These are phyloP conservation scores for Acleris holmiana DNA, from an alignment of 2,888 invertebrate genomes.

Conservation along the genomic window DNA sequence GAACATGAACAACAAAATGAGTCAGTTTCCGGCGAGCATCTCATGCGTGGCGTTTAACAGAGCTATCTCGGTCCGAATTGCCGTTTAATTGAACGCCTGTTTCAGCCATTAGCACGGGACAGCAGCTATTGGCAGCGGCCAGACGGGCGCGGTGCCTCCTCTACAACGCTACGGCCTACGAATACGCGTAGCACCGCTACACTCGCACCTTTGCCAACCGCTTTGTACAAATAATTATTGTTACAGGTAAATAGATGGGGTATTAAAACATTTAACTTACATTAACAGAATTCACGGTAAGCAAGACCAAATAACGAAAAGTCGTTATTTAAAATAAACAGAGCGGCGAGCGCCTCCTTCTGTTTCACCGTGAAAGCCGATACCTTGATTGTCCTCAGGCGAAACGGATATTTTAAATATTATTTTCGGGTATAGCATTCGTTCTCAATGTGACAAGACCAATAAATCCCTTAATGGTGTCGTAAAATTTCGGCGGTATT, in stretches of 20 bases:
- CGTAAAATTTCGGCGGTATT: constrained; percentile 82
- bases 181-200: constrained; percentile 22
- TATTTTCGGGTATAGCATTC: constrained; percentile 70
- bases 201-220: neutral
- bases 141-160: constrained; percentile 48
- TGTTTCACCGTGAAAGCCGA: constrained; percentile 32
- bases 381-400: constrained; percentile 42
- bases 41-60: constrained; percentile 59
- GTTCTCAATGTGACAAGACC: constrained; percentile 76
- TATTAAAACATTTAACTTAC: neutral
- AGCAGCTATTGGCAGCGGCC: constrained; percentile 70
- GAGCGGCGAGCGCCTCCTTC: constrained; percentile 16
- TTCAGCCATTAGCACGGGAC: constrained; percentile 72
- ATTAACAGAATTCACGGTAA: constrained; percentile 23
- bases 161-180: constrained; percentile 43
- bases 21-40: constrained; percentile 50
- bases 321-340: constrained; percentile 31
- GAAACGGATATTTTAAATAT: constrained; percentile 57
- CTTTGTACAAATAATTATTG: neutral
- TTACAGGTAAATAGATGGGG: neutral
- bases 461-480: constrained; percentile 83
- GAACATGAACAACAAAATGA: constrained; percentile 51
- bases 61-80: constrained; percentile 66
- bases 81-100: constrained; percentile 77
- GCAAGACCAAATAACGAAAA: constrained; percentile 12